Evolutionary conservation across 2,113 vertebrate genomes (phyloP).

Genomic region (Rhagologus leucostigma): DNA sequence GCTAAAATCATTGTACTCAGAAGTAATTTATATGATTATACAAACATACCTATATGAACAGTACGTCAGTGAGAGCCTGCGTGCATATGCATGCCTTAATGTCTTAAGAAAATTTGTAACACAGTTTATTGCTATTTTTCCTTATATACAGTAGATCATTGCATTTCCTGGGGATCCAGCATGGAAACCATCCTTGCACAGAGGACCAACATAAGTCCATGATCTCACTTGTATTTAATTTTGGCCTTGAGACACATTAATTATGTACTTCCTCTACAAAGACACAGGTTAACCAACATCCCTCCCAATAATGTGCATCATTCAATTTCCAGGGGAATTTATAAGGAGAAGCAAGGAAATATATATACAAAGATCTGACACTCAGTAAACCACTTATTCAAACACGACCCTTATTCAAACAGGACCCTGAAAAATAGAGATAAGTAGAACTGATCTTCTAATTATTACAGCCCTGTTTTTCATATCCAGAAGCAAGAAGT

Average conservation of each 20-base stretch:
- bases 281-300: background rate
- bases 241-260: background rate
- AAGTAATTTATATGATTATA: background rate
- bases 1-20: background rate
- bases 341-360: background rate
- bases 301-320: background rate
- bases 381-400: background rate
- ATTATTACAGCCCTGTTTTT: background rate
- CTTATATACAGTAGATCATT: background rate
- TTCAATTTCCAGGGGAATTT: background rate
- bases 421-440: background rate
- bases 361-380: background rate
- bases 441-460: background rate
- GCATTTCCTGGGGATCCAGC: background rate
- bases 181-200: background rate
- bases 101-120: background rate
- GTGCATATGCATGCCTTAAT: background rate
- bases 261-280: background rate
- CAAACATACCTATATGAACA: background rate
- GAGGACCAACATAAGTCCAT: accelerated
- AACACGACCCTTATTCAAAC: background rate
- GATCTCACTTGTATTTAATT: background rate
- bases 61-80: background rate
- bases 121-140: background rate
- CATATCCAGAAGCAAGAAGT: background rate